Conservation (phyloP, 2,888 invertebrate genomes). For the Odontomyia ornata region DNA sequence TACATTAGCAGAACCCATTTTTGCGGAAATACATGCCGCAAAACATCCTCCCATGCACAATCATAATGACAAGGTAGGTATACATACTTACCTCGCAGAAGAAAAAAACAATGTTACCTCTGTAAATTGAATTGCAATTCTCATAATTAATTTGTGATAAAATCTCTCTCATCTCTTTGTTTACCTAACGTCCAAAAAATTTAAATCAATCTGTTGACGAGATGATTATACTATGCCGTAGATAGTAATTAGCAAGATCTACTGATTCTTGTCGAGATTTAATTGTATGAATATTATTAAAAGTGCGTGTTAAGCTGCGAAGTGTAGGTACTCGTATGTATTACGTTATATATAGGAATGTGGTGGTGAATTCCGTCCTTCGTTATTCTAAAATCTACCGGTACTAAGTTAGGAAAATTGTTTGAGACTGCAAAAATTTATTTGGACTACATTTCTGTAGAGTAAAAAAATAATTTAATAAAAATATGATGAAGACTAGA, state of each 20-base stretch:
- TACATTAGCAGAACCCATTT: too few species aligned
- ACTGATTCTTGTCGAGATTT: slow-evolving; percentile 17
- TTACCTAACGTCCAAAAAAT: slow-evolving; percentile 44
- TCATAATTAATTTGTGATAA: slow-evolving; percentile 40
- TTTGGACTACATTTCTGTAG: too few species aligned
- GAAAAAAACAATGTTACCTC: slow-evolving; percentile 21
- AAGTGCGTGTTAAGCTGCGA: slow-evolving; percentile 3
- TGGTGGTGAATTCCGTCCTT: too few species aligned
- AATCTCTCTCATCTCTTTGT: slow-evolving; percentile 45
- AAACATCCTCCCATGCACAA: background rate
- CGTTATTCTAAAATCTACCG: too few species aligned
- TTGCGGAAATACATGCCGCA: slow-evolving; percentile 5
- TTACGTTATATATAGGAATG: too few species aligned
- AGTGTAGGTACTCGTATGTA: background rate
- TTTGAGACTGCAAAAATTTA: too few species aligned
- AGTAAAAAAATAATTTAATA: too few species aligned
- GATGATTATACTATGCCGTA: background rate
- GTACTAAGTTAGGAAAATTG: too few species aligned
- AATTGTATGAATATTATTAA: background rate
- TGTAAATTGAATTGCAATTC: slow-evolving; percentile 2
- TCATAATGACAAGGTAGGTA: background rate
- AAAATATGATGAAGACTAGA: too few species aligned
- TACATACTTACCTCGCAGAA: background rate
- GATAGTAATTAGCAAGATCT: slow-evolving; percentile 12
- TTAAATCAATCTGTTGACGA: slow-evolving; percentile 14